Evolutionary conservation across 2,797 vertebrate genomes (phyloP), one percentile per base, ranked within the genome.

Genomic region (Sebastes ruberrimus): DNA sequence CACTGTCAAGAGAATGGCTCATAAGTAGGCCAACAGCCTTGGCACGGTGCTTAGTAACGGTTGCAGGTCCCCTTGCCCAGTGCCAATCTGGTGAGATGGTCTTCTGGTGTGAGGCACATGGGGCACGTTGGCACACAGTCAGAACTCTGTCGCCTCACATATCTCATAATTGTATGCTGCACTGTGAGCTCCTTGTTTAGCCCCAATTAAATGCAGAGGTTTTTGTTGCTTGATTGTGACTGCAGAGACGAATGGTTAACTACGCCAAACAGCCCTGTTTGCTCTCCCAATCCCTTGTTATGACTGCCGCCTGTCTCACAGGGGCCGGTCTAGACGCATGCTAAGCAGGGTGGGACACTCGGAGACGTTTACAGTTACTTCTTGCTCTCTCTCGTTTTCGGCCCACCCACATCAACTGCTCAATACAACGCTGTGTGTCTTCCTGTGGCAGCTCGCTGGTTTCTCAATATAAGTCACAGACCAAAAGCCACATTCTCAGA

Each of bases 361-460:
- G 0, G 46, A 94, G 89, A 89, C 85, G 71, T 91, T 91, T 93
- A 93, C 92, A 88, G 91, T 94, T 88, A 91, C 86, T 88, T 86
- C 89, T 94, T 76, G 9, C 67, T 56, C 84, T 80, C 71, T 85
- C 71, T 85, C 63, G 69, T 80, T 90, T 88, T 86, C 83, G 77
- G 89, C 93, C 92, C 91, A 94, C 93, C 94, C 95, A 94, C 94
- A 91, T 83, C 83, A 94, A 91, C 88, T 82, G 84, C 92, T 92
- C 74, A 30, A 83, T 76, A 69, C 80, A 63, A 74, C 60, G 22
- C 63, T 6, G 35, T 22, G 91, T 23, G 91, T 88, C 91, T 94
- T 95, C 92, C 92, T 94, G 91, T 92, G 86, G 85, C 80, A 61
- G 81, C 87, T 74, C 35, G 79, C 63, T 52, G 78, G 30, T 85